A percentile compares a stretch with the other conserved stretches of the same genome.
These are phyloP conservation scores for Tenthredo livida DNA, from an alignment of 2,888 invertebrate species.

Conservation along the genomic window DNA sequence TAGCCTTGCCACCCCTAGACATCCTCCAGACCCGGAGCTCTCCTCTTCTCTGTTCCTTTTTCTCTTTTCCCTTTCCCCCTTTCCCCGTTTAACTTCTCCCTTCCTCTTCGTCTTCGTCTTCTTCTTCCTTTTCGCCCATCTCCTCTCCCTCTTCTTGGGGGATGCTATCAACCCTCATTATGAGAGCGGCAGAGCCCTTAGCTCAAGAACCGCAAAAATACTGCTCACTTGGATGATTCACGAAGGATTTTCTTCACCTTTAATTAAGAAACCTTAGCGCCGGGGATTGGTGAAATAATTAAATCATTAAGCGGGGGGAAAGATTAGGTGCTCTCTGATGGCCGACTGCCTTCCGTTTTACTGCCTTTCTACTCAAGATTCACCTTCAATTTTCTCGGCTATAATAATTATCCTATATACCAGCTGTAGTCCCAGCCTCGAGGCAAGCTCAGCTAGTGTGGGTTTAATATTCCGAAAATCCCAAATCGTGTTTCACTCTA, in stretches of 20 bases:
- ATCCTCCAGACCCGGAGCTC: background rate
- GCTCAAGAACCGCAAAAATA: constrained; percentile 55
- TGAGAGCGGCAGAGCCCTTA: constrained; percentile 49
- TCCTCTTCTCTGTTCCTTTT: background rate
- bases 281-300: constrained; percentile 48
- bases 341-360: constrained; percentile 11
- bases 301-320: constrained; percentile 48
- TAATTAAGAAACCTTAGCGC: constrained; percentile 53
- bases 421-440: background rate
- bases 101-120: constrained; percentile 43
- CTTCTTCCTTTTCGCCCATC: constrained; percentile 30
- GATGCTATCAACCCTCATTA: constrained; percentile 56
- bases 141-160: constrained; percentile 42
- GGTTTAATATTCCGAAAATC: background rate
- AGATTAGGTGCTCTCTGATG: constrained; percentile 41
- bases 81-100: constrained; percentile 34
- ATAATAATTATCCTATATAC: background rate
- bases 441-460: background rate
- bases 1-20: constrained; percentile 16
- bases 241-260: constrained; percentile 53
- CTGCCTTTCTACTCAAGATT: background rate
- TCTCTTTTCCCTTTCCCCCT: constrained; percentile 39
- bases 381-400: background rate
- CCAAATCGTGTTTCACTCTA: background rate
- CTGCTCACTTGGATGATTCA: constrained; percentile 54